A percentile compares a stretch with the other conserved stretches of the same genome.
These are phyloP conservation scores for Xestia sexstrigata DNA, from an alignment of 2,888 invertebrate species.

Conservation along the genomic window DNA sequence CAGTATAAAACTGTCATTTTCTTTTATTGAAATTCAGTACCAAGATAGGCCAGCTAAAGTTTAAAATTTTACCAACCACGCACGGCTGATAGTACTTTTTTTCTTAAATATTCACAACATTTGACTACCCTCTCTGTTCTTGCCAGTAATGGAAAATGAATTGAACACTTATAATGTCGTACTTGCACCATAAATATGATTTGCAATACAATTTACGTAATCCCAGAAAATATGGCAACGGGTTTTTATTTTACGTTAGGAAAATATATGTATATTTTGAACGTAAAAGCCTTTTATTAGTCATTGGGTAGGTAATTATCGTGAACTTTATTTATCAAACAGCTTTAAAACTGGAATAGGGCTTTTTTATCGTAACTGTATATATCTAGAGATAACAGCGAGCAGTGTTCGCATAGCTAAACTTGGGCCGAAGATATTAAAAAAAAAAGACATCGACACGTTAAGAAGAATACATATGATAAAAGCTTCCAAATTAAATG, in stretches of 20 bases:
- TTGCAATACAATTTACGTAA: constrained; percentile 61
- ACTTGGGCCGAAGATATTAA: neutral
- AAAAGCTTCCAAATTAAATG: neutral
- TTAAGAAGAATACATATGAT: neutral
- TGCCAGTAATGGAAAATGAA: constrained; percentile 67
- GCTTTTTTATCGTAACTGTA: neutral
- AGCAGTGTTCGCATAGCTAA: neutral
- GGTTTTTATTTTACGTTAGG: constrained; percentile 45
- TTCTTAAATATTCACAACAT: neutral
- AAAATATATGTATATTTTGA: constrained; percentile 20
- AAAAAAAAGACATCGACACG: neutral
- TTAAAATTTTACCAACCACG: neutral
- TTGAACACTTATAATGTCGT: constrained; percentile 66
- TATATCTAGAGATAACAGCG: too few relatives aligned
- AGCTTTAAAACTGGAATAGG: too few relatives aligned
- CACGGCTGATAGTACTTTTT: neutral
- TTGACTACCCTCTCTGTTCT: constrained; percentile 46
- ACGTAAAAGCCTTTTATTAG: neutral
- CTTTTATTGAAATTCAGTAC: neutral
- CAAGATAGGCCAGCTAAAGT: neutral
- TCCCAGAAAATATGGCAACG: constrained; percentile 38
- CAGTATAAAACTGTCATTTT: neutral
- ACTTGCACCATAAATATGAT: constrained; percentile 68
- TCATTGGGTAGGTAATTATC: neutral
- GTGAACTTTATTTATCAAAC: neutral